phyloP scores from a whole-genome alignment of 2,888 invertebrate species.

The Conus canariensis region DNA sequence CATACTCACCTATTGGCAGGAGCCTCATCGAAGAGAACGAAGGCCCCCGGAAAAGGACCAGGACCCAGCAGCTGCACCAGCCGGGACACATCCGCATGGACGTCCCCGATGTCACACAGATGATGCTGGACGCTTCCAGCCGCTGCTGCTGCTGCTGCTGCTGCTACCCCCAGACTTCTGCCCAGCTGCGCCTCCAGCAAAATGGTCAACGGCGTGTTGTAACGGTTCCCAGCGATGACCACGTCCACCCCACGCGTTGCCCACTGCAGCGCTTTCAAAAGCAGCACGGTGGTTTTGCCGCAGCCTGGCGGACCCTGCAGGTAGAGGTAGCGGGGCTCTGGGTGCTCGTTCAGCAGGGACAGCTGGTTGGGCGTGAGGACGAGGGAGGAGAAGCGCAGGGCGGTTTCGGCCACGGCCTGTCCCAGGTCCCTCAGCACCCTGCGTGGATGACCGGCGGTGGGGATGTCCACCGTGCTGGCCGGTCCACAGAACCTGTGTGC shows the following conservation, averaged over 20 bases:
- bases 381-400: background rate
- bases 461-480: conserved; percentile 11
- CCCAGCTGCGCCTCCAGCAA: background rate
- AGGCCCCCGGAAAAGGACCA: no score
- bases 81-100: background rate
- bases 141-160: background rate
- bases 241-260: background rate
- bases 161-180: background rate
- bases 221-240: background rate
- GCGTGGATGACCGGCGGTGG: background rate
- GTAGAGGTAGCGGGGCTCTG: background rate
- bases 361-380: background rate
- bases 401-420: conserved; percentile 13
- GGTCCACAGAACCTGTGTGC: background rate
- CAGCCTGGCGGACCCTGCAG: conserved; percentile 17
- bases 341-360: background rate
- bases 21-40: no score
- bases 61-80: no score
- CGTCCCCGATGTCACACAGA: background rate
- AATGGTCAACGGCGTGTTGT: background rate
- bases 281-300: conserved; percentile 23
- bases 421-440: background rate
- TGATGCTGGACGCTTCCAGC: background rate
- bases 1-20: no score
- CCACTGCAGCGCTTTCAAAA: conserved; percentile 6